Evolutionary conservation across 2,888 invertebrate genomes (phyloP), one percentile per base, ranked within the genome.

Genomic region (Nomada ruficornis): DNA sequence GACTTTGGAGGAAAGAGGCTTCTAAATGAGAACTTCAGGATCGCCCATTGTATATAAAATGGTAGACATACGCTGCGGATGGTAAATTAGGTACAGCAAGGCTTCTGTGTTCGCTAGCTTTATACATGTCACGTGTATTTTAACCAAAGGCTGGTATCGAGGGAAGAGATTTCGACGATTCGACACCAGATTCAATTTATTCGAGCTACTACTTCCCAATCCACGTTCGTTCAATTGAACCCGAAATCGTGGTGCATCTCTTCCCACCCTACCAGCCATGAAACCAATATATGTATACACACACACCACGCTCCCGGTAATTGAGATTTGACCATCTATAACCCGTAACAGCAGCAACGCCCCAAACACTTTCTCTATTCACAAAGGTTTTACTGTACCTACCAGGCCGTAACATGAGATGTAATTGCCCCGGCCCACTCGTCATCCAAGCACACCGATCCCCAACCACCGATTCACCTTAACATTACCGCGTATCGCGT

Each of bases 101-200:
- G 78, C 77, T 78, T 78, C 36, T 50, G 55, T 57, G 26, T 78
- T 23, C 63, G 78, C 67, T 36, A 77, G 80, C 71, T 79, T 79
- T 47, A 36, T 23, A 2, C 59, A n/a, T 59, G 36, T 36, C 23
- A 9, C 36, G 20, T 9, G 50, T 52, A 72, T 36, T 68, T 67
- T 75, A 75, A 26, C 52, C 47, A 9, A 10, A 23, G 3, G 23
- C 20, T 36, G 62, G 4, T 23, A 62, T 47, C 13, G 15, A 23
- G 23, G 52, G 2, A 29, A 15, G n/a, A 15, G 36, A 20, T 47
- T 15, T 15, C 15, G 47, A 47, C 15, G 13, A 11, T 47, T 15
- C 15, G 0, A 3, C 47, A 15, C 13, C 47, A 0, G 13, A 47
- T 47, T 13, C 36, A 36, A 7, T 1, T 9, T 36, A 36, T 36